Evolutionary conservation across 2,888 invertebrate species (phyloP).

Genomic region (Tupiocoris notatus): DNA sequence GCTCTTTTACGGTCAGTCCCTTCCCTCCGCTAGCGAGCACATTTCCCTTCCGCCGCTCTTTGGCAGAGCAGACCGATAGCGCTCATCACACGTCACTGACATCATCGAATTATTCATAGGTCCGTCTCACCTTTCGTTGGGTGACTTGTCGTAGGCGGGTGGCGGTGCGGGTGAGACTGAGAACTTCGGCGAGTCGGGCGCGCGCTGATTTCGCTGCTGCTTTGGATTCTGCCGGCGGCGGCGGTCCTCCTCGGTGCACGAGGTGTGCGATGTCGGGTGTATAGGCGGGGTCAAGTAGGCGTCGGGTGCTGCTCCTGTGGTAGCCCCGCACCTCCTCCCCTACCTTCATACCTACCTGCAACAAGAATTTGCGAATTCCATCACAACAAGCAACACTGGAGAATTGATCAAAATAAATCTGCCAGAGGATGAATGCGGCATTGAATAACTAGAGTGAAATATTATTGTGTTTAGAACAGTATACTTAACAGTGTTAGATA

Average conservation of each 20-base stretch:
- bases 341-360: constrained; percentile 45
- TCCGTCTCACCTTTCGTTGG: constrained; percentile 44
- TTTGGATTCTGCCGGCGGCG: constrained; percentile 45
- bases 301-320: constrained; percentile 35
- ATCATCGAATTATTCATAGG: too few relatives aligned
- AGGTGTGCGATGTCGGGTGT: constrained; percentile 62
- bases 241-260: constrained; percentile 52
- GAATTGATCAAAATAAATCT: too few relatives aligned
- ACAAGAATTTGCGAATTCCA: constrained; percentile 10
- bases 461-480: too few relatives aligned
- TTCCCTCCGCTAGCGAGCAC: too few relatives aligned
- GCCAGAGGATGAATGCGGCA: too few relatives aligned
- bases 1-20: too few relatives aligned
- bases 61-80: too few relatives aligned
- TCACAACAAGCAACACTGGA: too few relatives aligned
- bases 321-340: constrained; percentile 43
- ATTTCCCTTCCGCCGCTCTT: too few relatives aligned
- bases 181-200: constrained; percentile 58
- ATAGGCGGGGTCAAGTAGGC: constrained; percentile 56
- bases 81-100: too few relatives aligned
- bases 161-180: constrained; percentile 53
- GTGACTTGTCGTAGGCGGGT: constrained; percentile 51
- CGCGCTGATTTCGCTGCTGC: constrained; percentile 47
- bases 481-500: too few relatives aligned
- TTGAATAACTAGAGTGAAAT: too few relatives aligned